Conservation (phyloP, 2,888 invertebrate genomes). For the Siphlonurus alternatus region DNA sequence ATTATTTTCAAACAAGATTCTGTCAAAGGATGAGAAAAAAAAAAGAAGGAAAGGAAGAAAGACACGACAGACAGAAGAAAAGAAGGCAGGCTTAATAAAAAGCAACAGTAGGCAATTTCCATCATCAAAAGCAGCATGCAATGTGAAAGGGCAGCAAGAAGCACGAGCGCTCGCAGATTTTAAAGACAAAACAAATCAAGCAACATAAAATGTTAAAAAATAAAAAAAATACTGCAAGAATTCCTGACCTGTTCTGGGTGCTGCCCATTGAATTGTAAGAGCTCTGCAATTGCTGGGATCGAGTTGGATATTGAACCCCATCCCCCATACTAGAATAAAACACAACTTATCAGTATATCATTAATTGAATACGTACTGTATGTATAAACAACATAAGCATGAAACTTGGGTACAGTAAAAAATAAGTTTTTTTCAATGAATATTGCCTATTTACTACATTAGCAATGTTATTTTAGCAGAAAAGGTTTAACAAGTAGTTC, state of each 20-base stretch:
- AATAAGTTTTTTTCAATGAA: too few relatives aligned
- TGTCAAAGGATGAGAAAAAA: too few relatives aligned
- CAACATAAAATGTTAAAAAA: background rate
- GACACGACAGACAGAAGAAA: background rate
- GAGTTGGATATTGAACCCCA: constrained; percentile 71
- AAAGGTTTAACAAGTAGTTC: too few relatives aligned
- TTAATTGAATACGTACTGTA: too few relatives aligned
- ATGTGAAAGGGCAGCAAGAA: background rate
- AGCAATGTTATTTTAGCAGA: too few relatives aligned
- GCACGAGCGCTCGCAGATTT: too few relatives aligned
- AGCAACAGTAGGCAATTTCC: background rate
- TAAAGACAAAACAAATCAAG: background rate
- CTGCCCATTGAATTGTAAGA: constrained; percentile 81
- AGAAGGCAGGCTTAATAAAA: background rate
- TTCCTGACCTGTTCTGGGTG: constrained; percentile 65
- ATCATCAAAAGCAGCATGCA: background rate
- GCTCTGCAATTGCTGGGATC: constrained; percentile 48
- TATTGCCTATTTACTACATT: too few relatives aligned
- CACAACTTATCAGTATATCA: too few relatives aligned
- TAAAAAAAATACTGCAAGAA: background rate
- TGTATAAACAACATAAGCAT: too few relatives aligned
- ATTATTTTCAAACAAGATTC: too few relatives aligned
- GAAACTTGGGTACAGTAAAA: background rate
- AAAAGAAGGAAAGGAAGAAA: background rate
- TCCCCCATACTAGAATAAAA: constrained; percentile 66